These are phyloP conservation scores for Haliclona indistincta DNA, from an alignment of 37 sponge, comb jelly and placozoan species.

Conservation along the genomic window DNA sequence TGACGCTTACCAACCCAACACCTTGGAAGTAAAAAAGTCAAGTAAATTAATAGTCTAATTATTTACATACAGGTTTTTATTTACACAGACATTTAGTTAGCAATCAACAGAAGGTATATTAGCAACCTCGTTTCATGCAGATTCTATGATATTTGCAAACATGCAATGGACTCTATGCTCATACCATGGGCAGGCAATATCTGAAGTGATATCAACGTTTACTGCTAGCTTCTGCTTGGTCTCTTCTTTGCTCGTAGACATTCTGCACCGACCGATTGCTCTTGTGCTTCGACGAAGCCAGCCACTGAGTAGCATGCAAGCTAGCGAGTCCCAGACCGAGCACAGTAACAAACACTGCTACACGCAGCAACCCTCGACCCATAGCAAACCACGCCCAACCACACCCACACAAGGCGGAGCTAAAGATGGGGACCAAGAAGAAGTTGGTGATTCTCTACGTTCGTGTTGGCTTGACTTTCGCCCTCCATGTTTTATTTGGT, in stretches of 20 bases:
- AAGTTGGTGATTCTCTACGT: background rate
- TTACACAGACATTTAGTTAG: background rate
- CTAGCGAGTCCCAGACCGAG: too few relatives aligned
- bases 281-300: too few relatives aligned
- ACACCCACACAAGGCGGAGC: too few relatives aligned
- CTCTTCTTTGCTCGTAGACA: background rate
- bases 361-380: too few relatives aligned
- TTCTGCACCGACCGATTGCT: too few relatives aligned
- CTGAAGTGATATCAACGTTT: slow-evolving; percentile 57
- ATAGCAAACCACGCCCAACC: too few relatives aligned
- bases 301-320: too few relatives aligned
- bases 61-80: background rate
- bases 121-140: background rate
- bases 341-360: too few relatives aligned
- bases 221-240: slow-evolving; percentile 22
- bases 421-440: background rate
- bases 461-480: background rate
- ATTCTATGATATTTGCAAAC: background rate
- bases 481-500: slow-evolving; percentile 14
- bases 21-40: slow-evolving; percentile 6
- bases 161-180: background rate
- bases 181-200: slow-evolving; percentile 67
- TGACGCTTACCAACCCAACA: slow-evolving; percentile 58
- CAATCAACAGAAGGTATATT: too few relatives aligned
- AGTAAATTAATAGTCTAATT: background rate